Evolutionary conservation across 2,888 invertebrate genomes (phyloP), one percentile per base, ranked within the genome.

Genomic region (Acrobasis consociella): DNA sequence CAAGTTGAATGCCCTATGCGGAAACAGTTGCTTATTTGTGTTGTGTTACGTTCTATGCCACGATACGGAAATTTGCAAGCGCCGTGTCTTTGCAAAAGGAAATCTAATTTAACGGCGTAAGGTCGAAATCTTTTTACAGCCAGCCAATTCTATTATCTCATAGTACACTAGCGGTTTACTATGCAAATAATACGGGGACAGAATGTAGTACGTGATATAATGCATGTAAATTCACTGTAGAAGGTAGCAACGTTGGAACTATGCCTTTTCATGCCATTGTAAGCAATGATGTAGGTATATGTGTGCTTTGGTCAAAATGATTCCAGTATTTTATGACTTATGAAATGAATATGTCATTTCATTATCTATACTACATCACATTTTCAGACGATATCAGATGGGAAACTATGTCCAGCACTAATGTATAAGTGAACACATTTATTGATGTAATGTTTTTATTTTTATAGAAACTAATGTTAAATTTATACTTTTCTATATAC

Each of bases 1-100:
- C 60, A 61, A 65, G 65, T 65, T 63, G 65, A 63, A 63, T 62
- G 63, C 38, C 63, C 65, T 56, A 38, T 53, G 55, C 42, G 50
- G 10, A 46, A 52, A 56, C 62, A 49, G 49, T 60, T 63, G 65
- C 63, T 63, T 61, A 65, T 63, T 65, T 65, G 62, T 58, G 52
- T 65, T 65, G 62, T 58, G 52, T 49, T 59, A 42, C 49, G 46
- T 49, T 49, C 49, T 22, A 39, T 55, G 39, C 55, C 55, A 17
- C 39, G 55, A 39, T 39, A 38, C 49, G 37, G 50, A 60, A 50
- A 60, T 60, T 50, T 51, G 38, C 51, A 50, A 38, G 16, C 37
- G 15, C 17, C 13, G 9, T 15, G 50, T 3, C 49, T 31, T 16
- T 13, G 59, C 22, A 39, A 60, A 15, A 60, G 15, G 38, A 60